Evolutionary conservation across 2,113 vertebrate genomes (phyloP), one percentile per base, ranked within the genome.

Genomic region (Coptodon bakossiorum): DNA sequence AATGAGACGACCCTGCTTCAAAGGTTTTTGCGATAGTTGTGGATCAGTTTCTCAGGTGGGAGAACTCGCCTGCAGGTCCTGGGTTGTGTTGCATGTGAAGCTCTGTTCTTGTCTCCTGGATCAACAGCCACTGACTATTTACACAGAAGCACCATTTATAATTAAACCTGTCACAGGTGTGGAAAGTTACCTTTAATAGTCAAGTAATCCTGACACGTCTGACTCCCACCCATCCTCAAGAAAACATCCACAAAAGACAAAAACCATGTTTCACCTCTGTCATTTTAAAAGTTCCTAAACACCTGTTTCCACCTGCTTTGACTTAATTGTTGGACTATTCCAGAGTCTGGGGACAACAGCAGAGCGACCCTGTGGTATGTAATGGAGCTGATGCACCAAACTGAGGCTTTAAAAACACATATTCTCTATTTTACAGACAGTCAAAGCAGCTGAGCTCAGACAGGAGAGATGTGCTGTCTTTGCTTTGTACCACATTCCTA

Each of bases 1-100:
- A 0, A 61, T 2, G 14, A 61, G 57, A 17, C 2, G 3, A 31
- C 14, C 1, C 57, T 0, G 14, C 27, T 29, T 2, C 27, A 29
- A 31, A 59, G 24, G 56, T 29, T 59, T 59, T 1, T 59, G 24
- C 0, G 5, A 9, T 59, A 29, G 7, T 11, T 63, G 59, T 63
- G 59, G 31, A n/a, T 36, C 31, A 11, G 9, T 63, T n/a, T 63
- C 57, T 61, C 57, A 17, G 14, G 56, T 16, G 56, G 13, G 27
- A 9, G 27, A 59, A 31, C 56, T 31, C 14, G 3, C 27, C 57
- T 31, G 27, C 27, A 31, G 57, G 14, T 61, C 27, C 5, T 61
- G 57, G 57, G 0, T 61, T 31, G 27, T 50, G 12, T 45, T 45
- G 43, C 45, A 48, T 48, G 45, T 61, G 57, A 61, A 61, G 27